Percentiles rank a stretch among this genome's conserved stretches.
Conservation (phyloP, 2,797 vertebrate species). For the Pseudomugil tenellus region DNA sequence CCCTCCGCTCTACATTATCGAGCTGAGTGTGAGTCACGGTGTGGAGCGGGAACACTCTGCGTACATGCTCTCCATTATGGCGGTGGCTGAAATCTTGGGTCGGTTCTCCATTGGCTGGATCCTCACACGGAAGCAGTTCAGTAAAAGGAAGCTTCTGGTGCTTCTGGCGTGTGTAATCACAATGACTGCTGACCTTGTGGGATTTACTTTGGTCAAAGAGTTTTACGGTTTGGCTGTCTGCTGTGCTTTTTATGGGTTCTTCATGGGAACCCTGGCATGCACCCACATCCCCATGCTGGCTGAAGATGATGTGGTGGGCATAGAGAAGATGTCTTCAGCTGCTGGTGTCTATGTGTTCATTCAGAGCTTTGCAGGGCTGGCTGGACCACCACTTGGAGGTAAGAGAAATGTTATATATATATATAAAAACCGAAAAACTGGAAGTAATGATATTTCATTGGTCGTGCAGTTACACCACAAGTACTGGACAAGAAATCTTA, state of each 20-base stretch:
- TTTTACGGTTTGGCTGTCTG: constrained; percentile 91
- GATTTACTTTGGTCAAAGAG: constrained; percentile 87
- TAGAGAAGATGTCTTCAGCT: constrained; percentile 92
- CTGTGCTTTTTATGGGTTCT: constrained; percentile 89
- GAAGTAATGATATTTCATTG: not conserved
- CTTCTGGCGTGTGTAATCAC: constrained; percentile 86
- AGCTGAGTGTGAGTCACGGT: constrained; percentile 88
- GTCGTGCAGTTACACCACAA: not conserved
- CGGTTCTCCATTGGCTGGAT: constrained; percentile 88
- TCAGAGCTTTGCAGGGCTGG: constrained; percentile 94
- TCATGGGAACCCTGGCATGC: constrained; percentile 90
- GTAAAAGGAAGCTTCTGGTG: constrained; percentile 88
- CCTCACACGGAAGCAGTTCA: constrained; percentile 78
- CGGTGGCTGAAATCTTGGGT: constrained; percentile 90
- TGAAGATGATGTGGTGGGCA: constrained; percentile 93
- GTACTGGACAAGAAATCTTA: not conserved
- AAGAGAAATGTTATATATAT: constrained; percentile 39
- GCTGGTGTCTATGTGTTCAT: constrained; percentile 95
- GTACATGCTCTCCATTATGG: constrained; percentile 91
- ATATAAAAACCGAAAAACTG: not conserved
- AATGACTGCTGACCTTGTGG: constrained; percentile 84
- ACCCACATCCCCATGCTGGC: constrained; percentile 95
- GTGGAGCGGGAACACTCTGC: constrained; percentile 85
- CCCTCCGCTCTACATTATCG: constrained; percentile 92
- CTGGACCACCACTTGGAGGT: constrained; percentile 96